These are phyloP conservation scores for Syrrhaptes paradoxus DNA, from an alignment of 2,113 vertebrate genomes.

Conservation along the genomic window DNA sequence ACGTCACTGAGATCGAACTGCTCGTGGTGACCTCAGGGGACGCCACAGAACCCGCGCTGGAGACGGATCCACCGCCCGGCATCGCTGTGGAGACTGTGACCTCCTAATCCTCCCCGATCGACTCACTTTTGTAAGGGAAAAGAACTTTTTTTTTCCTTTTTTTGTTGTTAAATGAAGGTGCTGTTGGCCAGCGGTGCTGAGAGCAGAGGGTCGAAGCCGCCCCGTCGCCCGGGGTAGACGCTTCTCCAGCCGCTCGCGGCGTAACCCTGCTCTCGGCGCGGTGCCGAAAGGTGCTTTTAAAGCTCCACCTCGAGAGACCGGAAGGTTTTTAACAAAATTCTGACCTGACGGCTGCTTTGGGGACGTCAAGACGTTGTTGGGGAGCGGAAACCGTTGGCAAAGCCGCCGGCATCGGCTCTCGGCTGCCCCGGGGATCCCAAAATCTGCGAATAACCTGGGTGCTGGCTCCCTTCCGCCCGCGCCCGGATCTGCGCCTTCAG, in stretches of 20 bases:
- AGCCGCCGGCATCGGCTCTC: background rate
- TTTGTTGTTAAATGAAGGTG: background rate
- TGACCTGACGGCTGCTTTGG: background rate
- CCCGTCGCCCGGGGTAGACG: background rate
- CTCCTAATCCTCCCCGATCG: background rate
- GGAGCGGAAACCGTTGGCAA: background rate
- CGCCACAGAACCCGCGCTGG: constrained; percentile 29
- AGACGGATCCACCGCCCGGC: background rate
- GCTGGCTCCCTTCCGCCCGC: background rate
- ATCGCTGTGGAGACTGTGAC: constrained; percentile 14
- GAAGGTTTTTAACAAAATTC: background rate
- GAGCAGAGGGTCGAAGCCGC: background rate
- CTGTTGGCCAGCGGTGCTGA: background rate
- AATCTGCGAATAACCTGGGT: background rate
- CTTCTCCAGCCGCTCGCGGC: background rate
- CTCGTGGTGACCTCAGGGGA: constrained; percentile 78
- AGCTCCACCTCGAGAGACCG: background rate
- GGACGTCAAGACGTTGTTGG: background rate
- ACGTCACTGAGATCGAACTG: constrained; percentile 36
- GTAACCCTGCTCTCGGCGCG: background rate
- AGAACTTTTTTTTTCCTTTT: no score
- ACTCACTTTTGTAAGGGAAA: background rate
- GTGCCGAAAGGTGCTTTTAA: background rate
- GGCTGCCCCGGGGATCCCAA: background rate
- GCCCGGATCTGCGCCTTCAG: background rate